Conservation (phyloP, 2,113 vertebrate genomes). For the Vicugna pacos region DNA sequence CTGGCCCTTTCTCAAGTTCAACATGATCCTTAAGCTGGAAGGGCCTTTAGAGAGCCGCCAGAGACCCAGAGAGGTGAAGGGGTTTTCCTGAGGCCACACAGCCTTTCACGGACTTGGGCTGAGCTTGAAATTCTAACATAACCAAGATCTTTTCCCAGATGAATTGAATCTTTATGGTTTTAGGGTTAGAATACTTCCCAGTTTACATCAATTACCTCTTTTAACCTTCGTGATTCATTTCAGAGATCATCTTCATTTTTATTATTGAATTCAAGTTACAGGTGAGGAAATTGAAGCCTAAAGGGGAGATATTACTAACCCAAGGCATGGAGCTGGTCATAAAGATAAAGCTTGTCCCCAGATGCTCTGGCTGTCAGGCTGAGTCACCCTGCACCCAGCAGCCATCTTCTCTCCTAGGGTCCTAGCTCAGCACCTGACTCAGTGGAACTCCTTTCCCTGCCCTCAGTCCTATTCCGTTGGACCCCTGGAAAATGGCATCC, state of each 20-base stretch:
- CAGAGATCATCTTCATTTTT: not conserved
- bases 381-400: accelerated
- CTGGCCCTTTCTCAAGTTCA: not conserved
- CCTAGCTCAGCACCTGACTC: not conserved
- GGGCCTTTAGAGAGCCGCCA: not conserved
- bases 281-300: not conserved
- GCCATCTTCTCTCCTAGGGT: not conserved
- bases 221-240: not conserved
- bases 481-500: not conserved
- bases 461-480: accelerated
- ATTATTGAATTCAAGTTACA: not conserved
- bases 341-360: no score
- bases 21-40: not conserved
- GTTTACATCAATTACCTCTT: no score
- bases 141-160: not conserved
- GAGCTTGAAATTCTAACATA: not conserved
- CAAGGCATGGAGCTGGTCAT: not conserved
- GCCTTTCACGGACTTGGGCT: not conserved
- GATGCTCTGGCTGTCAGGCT: not conserved
- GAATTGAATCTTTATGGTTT: not conserved
- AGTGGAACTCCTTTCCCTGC: not conserved
- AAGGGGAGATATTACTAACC: not conserved
- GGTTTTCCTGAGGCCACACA: not conserved
- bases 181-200: not conserved
- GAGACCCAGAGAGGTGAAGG: not conserved